Base-by-base conservation (phyloP, 2,113 vertebrate genomes). In the Pelodiscus sinensis region DNA sequence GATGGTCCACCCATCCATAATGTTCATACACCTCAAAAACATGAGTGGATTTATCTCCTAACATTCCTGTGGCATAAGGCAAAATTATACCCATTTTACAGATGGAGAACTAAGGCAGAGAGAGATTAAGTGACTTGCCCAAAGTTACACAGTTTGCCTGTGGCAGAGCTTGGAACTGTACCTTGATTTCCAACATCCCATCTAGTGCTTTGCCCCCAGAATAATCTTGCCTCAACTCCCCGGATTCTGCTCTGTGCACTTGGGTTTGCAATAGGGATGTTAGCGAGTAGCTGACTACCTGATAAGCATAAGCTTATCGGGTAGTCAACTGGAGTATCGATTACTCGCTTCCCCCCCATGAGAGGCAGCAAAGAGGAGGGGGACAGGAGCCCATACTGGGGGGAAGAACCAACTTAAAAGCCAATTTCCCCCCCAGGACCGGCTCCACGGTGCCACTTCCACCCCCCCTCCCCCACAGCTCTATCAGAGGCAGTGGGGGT, bases 141-240 rank as follows among this genome's bases (percentile, higher is more conserved):
- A 44, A 75, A 24, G 21, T 50, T 5, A 50, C 73, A 77, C 35
- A 50, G 13, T 3, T 13, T 44, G 60, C 1, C 55, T 58, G 38
- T 4, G 38, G 35, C 79, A 88, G n/a, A 78, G 35, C 14, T 81
- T 31, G 25, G 29, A 78, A 57, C 21, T 65, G 81, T 80, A 82
- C 29, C 6, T 0, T 0, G 31, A 27, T 9, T 16, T 2, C 0
- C 4, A 56, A 24, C 13, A 90, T 22, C 25, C 21, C n/a, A 11
- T 60, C 0, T 87, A 14, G 55, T 12, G 4, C 2, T 1, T 1
- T 7, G 55, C 16, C 8, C 15, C 31, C 65, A 62, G 35, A 65
- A 81, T 22, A 24, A 82, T 55, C 44, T 13, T 24, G n/a, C 2
- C 6, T 14, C 14, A 27, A 87, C 35, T 0, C 0, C 62, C n/a